phyloP scores from a whole-genome alignment of 1,140 invertebrate genomes.

The Caenorhabditis inopinata region DNA sequence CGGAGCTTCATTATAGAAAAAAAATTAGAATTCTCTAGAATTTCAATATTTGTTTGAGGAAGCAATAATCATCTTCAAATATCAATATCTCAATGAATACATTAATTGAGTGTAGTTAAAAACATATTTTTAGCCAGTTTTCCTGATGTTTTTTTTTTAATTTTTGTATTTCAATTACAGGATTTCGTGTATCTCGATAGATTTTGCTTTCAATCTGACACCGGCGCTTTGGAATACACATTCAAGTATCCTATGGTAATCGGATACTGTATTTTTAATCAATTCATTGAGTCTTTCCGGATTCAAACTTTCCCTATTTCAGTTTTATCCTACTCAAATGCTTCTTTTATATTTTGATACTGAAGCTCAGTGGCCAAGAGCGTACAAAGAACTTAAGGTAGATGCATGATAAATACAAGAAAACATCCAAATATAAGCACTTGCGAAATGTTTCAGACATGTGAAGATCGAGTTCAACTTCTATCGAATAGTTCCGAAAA shows the following conservation, averaged over 20 bases:
- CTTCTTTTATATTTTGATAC: constrained; percentile 3
- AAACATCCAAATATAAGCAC: no score
- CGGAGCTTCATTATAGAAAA: no score
- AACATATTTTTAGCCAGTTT: no score
- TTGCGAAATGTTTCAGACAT: constrained; percentile 5
- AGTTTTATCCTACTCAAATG: constrained; percentile 19
- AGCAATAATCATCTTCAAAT: no score
- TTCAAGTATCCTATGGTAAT: not conserved
- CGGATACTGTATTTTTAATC: not conserved
- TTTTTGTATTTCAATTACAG: not conserved
- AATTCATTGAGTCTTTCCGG: no score
- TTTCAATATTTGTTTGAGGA: no score
- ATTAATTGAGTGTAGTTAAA: no score
- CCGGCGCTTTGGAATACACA: not conserved
- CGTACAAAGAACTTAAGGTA: not conserved
- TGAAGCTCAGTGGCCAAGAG: not conserved
- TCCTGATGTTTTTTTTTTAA: not conserved
- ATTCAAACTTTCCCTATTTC: not conserved
- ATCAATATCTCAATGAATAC: no score
- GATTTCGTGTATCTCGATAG: not conserved
- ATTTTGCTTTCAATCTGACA: constrained; percentile 5
- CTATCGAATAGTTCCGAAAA: not conserved
- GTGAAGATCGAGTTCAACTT: not conserved
- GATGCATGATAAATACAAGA: not conserved
- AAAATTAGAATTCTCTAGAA: no score